Evolutionary conservation across 35 echinoderm and acorn worm species (phyloP).

Genomic region (Apostichopus parvimensis): DNA sequence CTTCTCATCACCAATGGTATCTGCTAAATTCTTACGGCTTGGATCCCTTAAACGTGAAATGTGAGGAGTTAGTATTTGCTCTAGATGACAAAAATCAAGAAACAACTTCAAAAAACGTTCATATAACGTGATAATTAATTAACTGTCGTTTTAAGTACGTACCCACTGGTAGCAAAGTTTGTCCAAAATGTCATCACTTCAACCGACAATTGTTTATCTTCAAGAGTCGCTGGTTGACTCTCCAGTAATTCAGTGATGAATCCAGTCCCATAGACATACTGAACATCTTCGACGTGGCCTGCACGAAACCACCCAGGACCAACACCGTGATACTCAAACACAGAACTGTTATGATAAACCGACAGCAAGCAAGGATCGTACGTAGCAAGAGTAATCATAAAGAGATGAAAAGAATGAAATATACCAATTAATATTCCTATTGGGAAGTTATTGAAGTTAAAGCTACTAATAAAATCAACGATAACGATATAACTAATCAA

Average conservation of each 20-base stretch:
- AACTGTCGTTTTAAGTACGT: too few species aligned
- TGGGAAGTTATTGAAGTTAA: too few species aligned
- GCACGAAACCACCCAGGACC: conserved; percentile 12
- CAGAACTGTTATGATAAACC: not conserved
- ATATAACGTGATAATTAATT: too few species aligned
- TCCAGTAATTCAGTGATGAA: conserved; percentile 21
- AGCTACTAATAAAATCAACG: too few species aligned
- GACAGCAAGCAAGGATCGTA: too few species aligned
- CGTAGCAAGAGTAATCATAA: too few species aligned
- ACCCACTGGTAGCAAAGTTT: not conserved
- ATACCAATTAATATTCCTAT: too few species aligned
- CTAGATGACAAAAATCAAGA: too few species aligned
- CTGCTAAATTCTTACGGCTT: conserved; percentile 8
- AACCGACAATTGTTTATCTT: not conserved
- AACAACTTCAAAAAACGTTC: too few species aligned
- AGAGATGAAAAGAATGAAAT: too few species aligned
- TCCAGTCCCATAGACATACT: conserved; percentile 21
- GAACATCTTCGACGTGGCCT: conserved; percentile 14
- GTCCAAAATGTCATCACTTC: conserved; percentile 38
- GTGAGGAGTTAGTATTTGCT: not conserved
- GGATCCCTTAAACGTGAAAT: conserved; percentile 7
- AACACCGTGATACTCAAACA: conserved; percentile 11
- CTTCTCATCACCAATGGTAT: not conserved
- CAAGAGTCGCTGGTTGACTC: not conserved
- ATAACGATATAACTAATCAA: too few species aligned